These are phyloP conservation scores for Plectropomus leopardus DNA, from an alignment of 2,113 vertebrate species.

Conservation along the genomic window DNA sequence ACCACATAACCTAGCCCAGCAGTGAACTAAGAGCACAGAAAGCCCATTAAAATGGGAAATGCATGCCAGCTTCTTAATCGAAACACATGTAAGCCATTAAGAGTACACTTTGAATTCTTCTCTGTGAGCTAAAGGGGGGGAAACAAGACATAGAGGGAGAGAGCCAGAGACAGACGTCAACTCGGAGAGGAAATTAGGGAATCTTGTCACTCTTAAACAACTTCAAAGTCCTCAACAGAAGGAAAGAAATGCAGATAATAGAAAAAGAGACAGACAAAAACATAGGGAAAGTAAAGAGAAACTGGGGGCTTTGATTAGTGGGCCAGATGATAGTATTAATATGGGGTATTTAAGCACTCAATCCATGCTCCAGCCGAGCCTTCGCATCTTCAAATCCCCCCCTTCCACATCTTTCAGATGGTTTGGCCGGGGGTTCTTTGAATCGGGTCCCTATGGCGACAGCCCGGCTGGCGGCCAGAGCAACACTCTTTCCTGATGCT, in stretches of 20 bases:
- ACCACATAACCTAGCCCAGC: constrained; percentile 68
- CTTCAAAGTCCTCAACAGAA: constrained; percentile 56
- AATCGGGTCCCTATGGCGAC: constrained; percentile 79
- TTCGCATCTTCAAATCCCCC: constrained; percentile 56
- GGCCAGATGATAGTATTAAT: constrained; percentile 26
- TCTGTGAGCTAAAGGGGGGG: constrained; percentile 62
- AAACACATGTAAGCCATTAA: constrained; percentile 85
- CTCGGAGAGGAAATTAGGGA: constrained; percentile 58
- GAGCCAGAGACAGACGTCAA: constrained; percentile 64
- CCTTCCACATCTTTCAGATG: constrained; percentile 65
- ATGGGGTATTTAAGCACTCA: constrained; percentile 47
- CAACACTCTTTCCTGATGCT: constrained; percentile 74
- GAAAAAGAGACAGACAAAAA: constrained; percentile 40
- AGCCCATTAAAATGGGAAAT: constrained; percentile 80
- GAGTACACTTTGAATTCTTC: constrained; percentile 81
- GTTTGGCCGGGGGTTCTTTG: constrained; percentile 75
- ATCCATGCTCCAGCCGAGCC: constrained; percentile 55
- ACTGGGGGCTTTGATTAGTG: constrained; percentile 48
- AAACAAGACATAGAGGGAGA: constrained; percentile 60
- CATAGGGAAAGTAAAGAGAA: constrained; percentile 41
- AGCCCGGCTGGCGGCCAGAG: constrained; percentile 76
- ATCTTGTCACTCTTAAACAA: constrained; percentile 64
- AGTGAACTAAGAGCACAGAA: constrained; percentile 70
- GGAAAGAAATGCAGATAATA: constrained; percentile 53
- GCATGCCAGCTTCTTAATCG: constrained; percentile 82